Base-by-base conservation (phyloP, 2,888 invertebrate genomes). In the Stegophylla sp. region DNA sequence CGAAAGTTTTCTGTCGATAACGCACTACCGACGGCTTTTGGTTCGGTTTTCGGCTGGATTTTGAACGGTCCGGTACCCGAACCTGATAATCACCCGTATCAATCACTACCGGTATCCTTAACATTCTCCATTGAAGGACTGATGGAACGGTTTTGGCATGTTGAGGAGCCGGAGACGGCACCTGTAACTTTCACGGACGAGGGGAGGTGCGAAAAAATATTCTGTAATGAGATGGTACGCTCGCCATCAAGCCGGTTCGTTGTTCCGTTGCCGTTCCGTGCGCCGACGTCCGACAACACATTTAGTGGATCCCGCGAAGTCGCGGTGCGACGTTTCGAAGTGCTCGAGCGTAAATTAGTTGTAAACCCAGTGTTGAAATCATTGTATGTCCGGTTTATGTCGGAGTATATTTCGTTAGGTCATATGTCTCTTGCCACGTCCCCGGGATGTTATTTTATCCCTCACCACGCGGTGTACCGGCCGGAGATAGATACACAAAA, bases 391-490 rank as follows among this genome's bases (percentile, higher is more conserved):
- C 1, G 17, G 23, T 61, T 61, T 17, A 61, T 61, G 34, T 17
- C 17, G 0, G 61, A 61, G 17, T 34, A 61, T 28, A 5, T 34
- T 3, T 34, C 34, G 5, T 17, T 61, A 15, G 61, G 61, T 15
- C 61, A 61, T 17, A 61, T 61, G 61, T 61, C 61, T 15, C 1
- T 61, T 1, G 61, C 61, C 0, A 61, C 12, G 10, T 61, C 61
- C 1, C 61, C 61, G 1, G 61, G 61, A 3, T 0, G 7, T 17
- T 61, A 61, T 61, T 61, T 15, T 71, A 81, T 84, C 10, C 84
- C 84, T 20, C 84, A 85, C 69, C 84, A 84, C 26, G 56, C 83
- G 5, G 84, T 84, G 1, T 82, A 23, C 10, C 64, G 66, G 23
- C 59, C 59, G 3, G 59, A 26, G 13, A 81, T 73, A 2, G 67